Evolutionary conservation across 2,888 invertebrate species (phyloP).

Genomic region (Flabesymbios commensalis): DNA sequence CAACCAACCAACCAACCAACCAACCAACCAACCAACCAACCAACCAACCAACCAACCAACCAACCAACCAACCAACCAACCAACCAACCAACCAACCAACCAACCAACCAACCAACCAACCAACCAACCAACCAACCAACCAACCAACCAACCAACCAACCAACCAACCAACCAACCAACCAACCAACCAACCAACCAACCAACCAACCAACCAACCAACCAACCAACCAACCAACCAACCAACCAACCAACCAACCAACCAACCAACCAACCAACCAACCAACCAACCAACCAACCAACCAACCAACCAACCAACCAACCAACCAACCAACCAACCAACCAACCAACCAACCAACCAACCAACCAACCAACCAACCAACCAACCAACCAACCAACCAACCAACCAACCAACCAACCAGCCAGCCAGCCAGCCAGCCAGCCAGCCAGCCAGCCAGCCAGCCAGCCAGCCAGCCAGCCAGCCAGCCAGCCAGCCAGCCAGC

Average conservation of each 20-base stretch:
- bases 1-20: neutral
- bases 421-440: neutral
- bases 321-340: neutral
- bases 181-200: neutral
- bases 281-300: neutral
- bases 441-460: neutral
- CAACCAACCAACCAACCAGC: neutral
- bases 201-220: neutral
- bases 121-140: neutral
- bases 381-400: neutral
- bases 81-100: neutral
- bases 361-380: neutral
- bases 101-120: neutral
- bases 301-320: neutral
- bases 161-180: neutral
- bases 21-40: neutral
- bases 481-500: neutral
- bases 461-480: neutral
- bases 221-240: neutral
- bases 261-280: neutral
- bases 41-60: neutral
- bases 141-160: neutral
- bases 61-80: neutral
- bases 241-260: neutral
- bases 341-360: neutral